Evolutionary conservation across 2,888 invertebrate genomes (phyloP).

Genomic region (Pecten maximus): DNA sequence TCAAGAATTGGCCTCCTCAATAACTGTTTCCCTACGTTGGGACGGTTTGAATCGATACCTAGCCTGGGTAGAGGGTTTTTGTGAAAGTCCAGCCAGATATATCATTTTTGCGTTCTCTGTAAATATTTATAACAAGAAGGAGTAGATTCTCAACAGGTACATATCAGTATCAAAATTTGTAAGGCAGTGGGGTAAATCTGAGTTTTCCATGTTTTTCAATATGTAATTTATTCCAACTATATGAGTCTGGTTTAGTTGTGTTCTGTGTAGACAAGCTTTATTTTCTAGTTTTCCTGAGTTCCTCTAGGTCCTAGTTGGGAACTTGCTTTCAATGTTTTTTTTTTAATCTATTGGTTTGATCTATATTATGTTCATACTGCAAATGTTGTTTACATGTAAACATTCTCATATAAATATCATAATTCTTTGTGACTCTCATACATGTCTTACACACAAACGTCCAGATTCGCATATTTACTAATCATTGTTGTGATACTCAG

Average conservation of each 20-base stretch:
- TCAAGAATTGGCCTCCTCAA: no score
- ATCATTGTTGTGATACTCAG: not conserved
- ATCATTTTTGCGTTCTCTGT: not conserved
- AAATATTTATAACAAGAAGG: not conserved
- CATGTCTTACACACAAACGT: not conserved
- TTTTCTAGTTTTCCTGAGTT: conserved; percentile 33
- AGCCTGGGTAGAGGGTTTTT: no score
- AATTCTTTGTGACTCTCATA: not conserved
- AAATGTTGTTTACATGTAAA: conserved; percentile 27
- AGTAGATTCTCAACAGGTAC: not conserved
- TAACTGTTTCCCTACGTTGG: no score
- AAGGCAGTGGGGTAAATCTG: not conserved
- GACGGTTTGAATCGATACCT: no score
- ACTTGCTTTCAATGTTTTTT: conserved; percentile 33
- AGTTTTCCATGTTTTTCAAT: no score
- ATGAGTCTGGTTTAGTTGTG: not conserved
- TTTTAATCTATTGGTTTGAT: conserved; percentile 39
- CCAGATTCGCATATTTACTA: not conserved
- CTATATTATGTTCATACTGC: not conserved
- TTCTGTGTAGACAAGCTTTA: conserved; percentile 11
- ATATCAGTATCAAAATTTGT: not conserved
- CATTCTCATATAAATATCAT: conserved; percentile 1
- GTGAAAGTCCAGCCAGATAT: not conserved
- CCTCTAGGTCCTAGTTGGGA: not conserved
- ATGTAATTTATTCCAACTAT: not conserved